Conservation (phyloP, 2,113 vertebrate species). For the human (Homo sapiens) region DNA sequence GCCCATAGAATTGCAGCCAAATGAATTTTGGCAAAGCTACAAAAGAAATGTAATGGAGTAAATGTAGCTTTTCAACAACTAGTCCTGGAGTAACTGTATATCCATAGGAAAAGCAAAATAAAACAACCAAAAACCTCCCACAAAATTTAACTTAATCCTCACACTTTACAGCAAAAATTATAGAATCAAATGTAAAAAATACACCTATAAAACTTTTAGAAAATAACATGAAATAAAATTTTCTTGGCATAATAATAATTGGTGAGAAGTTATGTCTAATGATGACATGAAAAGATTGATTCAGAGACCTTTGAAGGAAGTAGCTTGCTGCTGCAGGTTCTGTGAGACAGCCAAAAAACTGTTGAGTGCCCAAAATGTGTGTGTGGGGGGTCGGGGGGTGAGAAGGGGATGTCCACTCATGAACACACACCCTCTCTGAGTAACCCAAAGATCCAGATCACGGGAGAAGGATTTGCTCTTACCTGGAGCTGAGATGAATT, state of each 20-base stretch:
- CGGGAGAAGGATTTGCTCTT: no score
- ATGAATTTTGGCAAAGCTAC: neutral
- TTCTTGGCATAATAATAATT: neutral
- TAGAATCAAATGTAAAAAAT: neutral
- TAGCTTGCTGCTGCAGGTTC: no score
- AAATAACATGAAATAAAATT: neutral
- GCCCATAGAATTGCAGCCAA: neutral
- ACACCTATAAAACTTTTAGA: neutral
- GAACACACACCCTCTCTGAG: no score
- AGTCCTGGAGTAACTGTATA: neutral
- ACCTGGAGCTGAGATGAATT: no score
- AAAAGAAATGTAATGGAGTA: neutral
- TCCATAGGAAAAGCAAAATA: neutral
- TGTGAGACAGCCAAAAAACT: no score
- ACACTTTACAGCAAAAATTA: neutral
- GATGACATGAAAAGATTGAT: neutral
- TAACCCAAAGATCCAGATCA: no score
- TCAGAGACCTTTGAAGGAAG: neutral
- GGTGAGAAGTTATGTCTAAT: neutral
- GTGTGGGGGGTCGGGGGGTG: no score
- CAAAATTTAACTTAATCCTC: neutral
- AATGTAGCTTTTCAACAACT: neutral
- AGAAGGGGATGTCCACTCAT: no score
- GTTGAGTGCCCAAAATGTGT: no score
- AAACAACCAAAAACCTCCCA: neutral